Base-by-base conservation (phyloP, 2,888 invertebrate species). In the Oscheius sp. region DNA sequence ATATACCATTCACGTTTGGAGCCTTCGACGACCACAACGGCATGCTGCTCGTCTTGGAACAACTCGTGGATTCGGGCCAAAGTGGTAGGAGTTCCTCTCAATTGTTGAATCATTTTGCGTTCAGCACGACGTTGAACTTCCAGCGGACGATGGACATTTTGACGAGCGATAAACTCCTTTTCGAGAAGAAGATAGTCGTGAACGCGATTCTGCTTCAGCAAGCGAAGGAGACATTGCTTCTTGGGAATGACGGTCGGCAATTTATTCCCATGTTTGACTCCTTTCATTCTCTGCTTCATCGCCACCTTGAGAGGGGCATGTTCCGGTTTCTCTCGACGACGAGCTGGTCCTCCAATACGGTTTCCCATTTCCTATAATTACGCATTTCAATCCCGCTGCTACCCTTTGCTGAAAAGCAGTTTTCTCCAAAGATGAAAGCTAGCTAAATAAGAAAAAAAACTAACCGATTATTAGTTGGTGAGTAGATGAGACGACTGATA, bases 1-100 rank as follows among this genome's bases (percentile, higher is more conserved):
- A 83, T 73, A 74, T 79, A 82, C 82, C 82, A 83, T 61, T 83
- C 82, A 1, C 80, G 52, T 63, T 80, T 82, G 46, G 72, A 75
- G 27, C 81, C 82, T 53, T 79, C 80, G 12, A 82, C 78, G 0
- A 76, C 71, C 1, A 83, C 83, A 6, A 83, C 79, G 17, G 64
- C 64, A 33, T 64, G 64, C 63, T 70, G 69, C 66, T 83, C 82
- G 48, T 82, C 82, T n/a, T 78, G 72, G 69, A 83, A 83, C 2
- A 83, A 73, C 64, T 82, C 80, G 39, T 79, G 80, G 34, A 83
- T 72, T 8, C 80, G 52, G 15, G 81, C 83, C 55, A 82, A 65
- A 10, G 76, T 75, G 29, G 74, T 78, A 17, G 80, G 81, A 12
- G 80, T 75, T 17, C 82, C 83, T 6, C 83, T 72, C n/a, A 82